Evolutionary conservation across 2,797 vertebrate species (phyloP).

Genomic region (Poeciliopsis presidionis): DNA sequence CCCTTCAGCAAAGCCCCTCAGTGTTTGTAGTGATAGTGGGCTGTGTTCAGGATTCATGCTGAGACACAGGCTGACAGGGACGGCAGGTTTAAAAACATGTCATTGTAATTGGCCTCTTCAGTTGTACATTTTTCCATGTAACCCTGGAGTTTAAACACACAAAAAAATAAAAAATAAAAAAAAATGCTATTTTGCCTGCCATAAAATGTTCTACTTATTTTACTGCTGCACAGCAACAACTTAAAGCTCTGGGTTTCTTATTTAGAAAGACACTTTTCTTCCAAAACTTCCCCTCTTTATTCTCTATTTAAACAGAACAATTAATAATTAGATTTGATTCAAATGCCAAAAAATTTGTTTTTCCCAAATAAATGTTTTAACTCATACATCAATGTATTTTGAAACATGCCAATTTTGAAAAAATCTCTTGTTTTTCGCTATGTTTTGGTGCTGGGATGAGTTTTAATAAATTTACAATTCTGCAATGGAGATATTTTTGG

Average conservation of each 20-base stretch:
- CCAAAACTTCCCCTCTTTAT: neutral
- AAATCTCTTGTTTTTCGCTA: too few species aligned
- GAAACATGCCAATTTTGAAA: too few species aligned
- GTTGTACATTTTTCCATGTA: slow-evolving; percentile 23
- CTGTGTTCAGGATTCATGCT: slow-evolving; percentile 23
- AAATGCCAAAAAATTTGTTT: neutral
- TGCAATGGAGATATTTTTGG: too few species aligned
- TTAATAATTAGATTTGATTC: neutral
- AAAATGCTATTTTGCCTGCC: slow-evolving; percentile 37
- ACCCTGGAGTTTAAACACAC: neutral
- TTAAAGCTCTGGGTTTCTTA: slow-evolving; percentile 21
- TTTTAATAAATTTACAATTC: too few species aligned
- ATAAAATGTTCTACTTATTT: slow-evolving; percentile 35
- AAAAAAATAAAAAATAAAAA: neutral
- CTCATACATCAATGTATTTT: neutral
- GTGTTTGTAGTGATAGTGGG: slow-evolving; percentile 24
- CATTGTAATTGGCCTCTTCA: slow-evolving; percentile 62
- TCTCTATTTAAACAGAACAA: neutral
- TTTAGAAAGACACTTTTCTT: slow-evolving; percentile 3
- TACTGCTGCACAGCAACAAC: slow-evolving; percentile 9
- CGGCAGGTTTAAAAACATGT: slow-evolving; percentile 38
- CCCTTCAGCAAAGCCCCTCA: slow-evolving; percentile 12
- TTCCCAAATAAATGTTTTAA: neutral
- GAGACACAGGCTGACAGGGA: slow-evolving; percentile 36
- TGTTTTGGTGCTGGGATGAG: too few species aligned